Base-by-base conservation (phyloP, 2,797 vertebrate species). In the Aselliscus stoliczkanus region DNA sequence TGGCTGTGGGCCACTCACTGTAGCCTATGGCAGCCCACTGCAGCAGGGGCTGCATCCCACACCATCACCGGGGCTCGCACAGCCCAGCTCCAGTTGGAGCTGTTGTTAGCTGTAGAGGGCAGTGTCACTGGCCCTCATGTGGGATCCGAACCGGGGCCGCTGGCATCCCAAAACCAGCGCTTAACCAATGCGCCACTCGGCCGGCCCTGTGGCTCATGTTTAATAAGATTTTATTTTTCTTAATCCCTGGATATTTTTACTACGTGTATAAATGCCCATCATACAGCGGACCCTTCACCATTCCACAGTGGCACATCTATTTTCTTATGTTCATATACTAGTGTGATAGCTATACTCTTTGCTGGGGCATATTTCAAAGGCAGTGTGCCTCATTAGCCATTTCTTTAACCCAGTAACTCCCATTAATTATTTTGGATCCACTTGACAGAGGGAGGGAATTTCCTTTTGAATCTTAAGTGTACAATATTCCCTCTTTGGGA, bases 391-490 rank as follows among this genome's bases (percentile, higher is more conserved):
- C 72, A 1, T 79, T 93, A 89, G 44, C 34, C n/a, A 76, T 93
- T 93, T 90, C 34, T 90, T n/a, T 91, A 93, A 84, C 60, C 39
- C 80, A 15, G 31, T 70, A 88, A 88, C 72, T 88, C 25, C 39
- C 34, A 1, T 92, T 56, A 72, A 92, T 94, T 64, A 54, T 92
- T 95, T 83, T 62, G 50, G 39, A 37, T 70, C 39, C 76, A 4
- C 42, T 77, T 64, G 37, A n/a, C n/a, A n/a, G 81, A 34, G 84
- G 44, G 75, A 90, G 73, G 64, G 23, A 34, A 52, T 91, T 88
- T 96, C 92, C 42, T 81, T 92, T 87, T 73, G 81, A 67, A 79
- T 81, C 8, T 75, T 79, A 44, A 31, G 25, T 81, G 31, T 81
- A 69, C 25, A 54, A 1, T 88, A 29, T 87, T 92, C 86, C 27